Evolutionary conservation across 1,140 invertebrate species (phyloP).

Genomic region (Brachionus koreanus): DNA sequence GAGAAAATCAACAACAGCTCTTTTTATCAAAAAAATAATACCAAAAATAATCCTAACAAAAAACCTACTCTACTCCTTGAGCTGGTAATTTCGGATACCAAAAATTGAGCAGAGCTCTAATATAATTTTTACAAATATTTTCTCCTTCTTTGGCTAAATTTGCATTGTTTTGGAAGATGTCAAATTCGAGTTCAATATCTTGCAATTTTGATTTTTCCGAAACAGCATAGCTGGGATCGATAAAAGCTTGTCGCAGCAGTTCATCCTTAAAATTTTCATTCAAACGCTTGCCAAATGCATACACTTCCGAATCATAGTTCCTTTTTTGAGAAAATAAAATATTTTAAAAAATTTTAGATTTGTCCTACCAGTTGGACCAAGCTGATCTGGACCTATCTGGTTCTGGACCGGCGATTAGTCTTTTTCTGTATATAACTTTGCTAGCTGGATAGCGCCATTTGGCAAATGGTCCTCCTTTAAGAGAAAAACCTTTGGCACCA

Average conservation of each 20-base stretch:
- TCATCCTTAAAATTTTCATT: constrained; percentile 74
- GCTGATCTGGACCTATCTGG: constrained; percentile 50
- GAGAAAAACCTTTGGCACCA: constrained; percentile 1
- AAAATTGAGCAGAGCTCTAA: constrained; percentile 64
- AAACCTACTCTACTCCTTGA: constrained; percentile 63
- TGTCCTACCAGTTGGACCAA: constrained; percentile 51
- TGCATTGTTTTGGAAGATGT: constrained; percentile 67
- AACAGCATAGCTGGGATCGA: constrained; percentile 60
- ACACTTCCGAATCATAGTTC: constrained; percentile 83
- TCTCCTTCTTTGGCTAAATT: constrained; percentile 64
- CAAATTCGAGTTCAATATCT: constrained; percentile 62
- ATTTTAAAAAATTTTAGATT: background rate
- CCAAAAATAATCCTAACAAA: background rate
- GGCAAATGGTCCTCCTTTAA: constrained; percentile 33
- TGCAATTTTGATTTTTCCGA: constrained; percentile 67
- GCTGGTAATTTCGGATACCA: constrained; percentile 70
- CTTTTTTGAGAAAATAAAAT: constrained; percentile 49
- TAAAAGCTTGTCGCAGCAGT: constrained; percentile 72
- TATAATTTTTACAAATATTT: constrained; percentile 62
- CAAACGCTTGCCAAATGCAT: constrained; percentile 76
- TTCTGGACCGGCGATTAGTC: constrained; percentile 50
- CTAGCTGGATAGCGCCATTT: constrained; percentile 45
- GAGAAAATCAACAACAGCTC: constrained; percentile 66
- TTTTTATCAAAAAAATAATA: constrained; percentile 50
- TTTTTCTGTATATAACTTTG: constrained; percentile 47